Percentiles rank a stretch among this genome's conserved stretches.
Evolutionary conservation across 2,888 invertebrate species (phyloP).

Genomic region (Athalia rosae): DNA sequence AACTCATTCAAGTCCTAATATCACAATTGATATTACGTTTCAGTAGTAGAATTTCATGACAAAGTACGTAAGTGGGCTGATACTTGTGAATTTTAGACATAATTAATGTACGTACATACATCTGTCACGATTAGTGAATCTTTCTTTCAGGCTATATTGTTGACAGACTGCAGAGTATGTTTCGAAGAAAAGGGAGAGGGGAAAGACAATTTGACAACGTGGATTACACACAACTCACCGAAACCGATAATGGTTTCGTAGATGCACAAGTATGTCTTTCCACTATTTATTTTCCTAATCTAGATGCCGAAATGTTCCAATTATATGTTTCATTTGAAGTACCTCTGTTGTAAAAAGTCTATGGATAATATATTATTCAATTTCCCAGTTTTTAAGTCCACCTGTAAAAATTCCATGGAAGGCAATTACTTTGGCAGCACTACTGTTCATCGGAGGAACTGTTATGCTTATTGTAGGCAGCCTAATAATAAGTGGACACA

Average conservation of each 20-base stretch:
- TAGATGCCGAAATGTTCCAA: not conserved
- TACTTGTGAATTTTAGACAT: not conserved
- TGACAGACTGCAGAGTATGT: conserved; percentile 76
- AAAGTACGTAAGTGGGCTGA: not conserved
- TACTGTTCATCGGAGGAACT: conserved; percentile 86
- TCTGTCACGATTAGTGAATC: not conserved
- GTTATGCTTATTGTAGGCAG: conserved; percentile 85
- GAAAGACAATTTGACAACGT: conserved; percentile 77
- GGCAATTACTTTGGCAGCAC: conserved; percentile 85
- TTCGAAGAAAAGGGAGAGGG: conserved; percentile 77
- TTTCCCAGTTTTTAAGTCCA: conserved; percentile 77
- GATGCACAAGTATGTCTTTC: conserved; percentile 76
- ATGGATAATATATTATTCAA: conserved; percentile 16
- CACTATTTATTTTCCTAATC: not conserved
- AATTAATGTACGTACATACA: not conserved
- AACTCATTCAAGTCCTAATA: too few species aligned
- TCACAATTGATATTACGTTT: too few species aligned
- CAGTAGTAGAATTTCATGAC: too few species aligned
- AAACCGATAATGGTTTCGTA: conserved; percentile 80
- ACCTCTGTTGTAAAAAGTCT: not conserved
- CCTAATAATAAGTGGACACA: conserved; percentile 87
- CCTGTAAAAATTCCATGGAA: conserved; percentile 88
- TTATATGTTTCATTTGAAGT: too few species aligned
- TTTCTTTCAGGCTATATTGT: conserved; percentile 71
- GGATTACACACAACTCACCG: conserved; percentile 77